Base-by-base conservation (phyloP, 2,888 invertebrate genomes). In the Sphaerophoria taeniata region DNA sequence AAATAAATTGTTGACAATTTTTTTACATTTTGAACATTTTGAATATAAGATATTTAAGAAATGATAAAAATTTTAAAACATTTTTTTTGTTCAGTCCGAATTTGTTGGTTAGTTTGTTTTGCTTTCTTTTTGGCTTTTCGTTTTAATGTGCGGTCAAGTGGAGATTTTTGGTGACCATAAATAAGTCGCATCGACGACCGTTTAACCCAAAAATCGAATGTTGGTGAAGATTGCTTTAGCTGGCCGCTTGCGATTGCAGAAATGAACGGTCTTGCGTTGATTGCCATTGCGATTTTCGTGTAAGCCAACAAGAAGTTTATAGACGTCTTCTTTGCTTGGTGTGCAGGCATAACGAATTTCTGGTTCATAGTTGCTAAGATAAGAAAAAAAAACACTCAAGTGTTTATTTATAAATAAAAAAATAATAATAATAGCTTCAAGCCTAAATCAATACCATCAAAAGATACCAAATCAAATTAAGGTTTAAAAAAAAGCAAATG, bases 241-340 rank as follows among this genome's bases (percentile, higher is more conserved):
- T 0, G 94, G 94, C 87, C 94, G 93, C 88, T 93, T 93, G 77
- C 94, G 92, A 89, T 94, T 95, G 90, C 95, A 95, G 90, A 95
- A 95, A 88, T 93, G 93, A 31, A 95, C 93, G n/a, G 93, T 93
- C 89, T 93, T 93, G 77, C 91, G 91, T 74, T 91, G 90, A 87
- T 92, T 92, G 2, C 94, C 94, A 84, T 93, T 93, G 36, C 94
- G 93, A 73, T 94, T 93, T 87, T 94, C 94, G 89, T 95, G 94
- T 6, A 95, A 90, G 53, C 94, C 94, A 11, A 94, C 92, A 77
- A 95, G 88, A 3, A 95, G 90, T 87, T 94, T 93, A 88, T 93
- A 93, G 51, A 95, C 94, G 89, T 95, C 95, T 88, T 94, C 93
- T 88, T 93, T 93, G 76, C 93, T 93, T n/a, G 95, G 95, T 72